Conservation (phyloP, 2,797 vertebrate species). For the Sebastes glaucus region DNA sequence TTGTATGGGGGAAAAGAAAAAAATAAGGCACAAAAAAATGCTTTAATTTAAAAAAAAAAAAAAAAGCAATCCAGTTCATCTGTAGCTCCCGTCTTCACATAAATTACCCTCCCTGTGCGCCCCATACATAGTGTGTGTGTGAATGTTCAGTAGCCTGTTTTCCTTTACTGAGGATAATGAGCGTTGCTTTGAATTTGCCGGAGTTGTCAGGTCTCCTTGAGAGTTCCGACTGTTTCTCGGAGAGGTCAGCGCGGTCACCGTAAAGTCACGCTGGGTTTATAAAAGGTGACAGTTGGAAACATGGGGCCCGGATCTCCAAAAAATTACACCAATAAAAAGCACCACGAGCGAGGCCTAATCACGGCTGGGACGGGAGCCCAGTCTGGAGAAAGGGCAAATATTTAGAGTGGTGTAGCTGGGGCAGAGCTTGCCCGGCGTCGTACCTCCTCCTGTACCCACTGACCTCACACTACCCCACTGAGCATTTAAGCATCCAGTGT, state of each 20-base stretch:
- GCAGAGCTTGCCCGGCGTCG: neutral
- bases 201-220: slow-evolving; percentile 47
- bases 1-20: slow-evolving; percentile 56
- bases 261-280: slow-evolving; percentile 59
- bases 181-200: slow-evolving; percentile 48
- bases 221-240: slow-evolving; percentile 31
- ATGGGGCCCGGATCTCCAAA: slow-evolving; percentile 48
- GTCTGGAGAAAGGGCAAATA: slow-evolving; percentile 32
- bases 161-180: slow-evolving; percentile 63
- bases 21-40: slow-evolving; percentile 54
- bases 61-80: slow-evolving; percentile 61
- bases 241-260: slow-evolving; percentile 58
- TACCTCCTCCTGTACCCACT: neutral
- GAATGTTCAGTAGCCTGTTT: slow-evolving; percentile 63
- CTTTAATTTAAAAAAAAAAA: slow-evolving; percentile 55
- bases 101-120: slow-evolving; percentile 53
- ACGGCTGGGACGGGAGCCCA: slow-evolving; percentile 36
- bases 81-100: slow-evolving; percentile 61
- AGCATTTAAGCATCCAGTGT: slow-evolving; percentile 44
- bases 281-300: slow-evolving; percentile 58
- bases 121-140: slow-evolving; percentile 4
- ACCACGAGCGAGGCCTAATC: slow-evolving; percentile 41
- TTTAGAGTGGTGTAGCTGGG: slow-evolving; percentile 2
- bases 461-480: slow-evolving; percentile 7
- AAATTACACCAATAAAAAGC: slow-evolving; percentile 50